Evolutionary conservation across 2,113 vertebrate species (phyloP).

Genomic region (Agapornis roseicollis): DNA sequence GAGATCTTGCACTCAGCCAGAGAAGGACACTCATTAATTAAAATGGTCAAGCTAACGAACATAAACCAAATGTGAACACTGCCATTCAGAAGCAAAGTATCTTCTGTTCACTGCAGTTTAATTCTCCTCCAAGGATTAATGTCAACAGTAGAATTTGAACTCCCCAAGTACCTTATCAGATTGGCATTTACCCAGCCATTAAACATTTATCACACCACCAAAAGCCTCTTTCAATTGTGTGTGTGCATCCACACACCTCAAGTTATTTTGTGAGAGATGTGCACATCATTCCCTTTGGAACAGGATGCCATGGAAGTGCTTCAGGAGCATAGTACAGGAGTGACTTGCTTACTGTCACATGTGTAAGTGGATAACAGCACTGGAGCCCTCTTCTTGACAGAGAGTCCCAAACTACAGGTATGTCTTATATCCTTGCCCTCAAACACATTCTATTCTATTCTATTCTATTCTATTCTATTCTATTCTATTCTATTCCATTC

Average conservation of each 20-base stretch:
- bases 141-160: background rate
- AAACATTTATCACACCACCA: background rate
- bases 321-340: rapidly evolving
- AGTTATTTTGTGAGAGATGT: background rate
- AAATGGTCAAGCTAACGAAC: background rate
- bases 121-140: background rate
- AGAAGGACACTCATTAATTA: background rate
- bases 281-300: background rate
- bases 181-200: background rate
- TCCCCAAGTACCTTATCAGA: background rate
- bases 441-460: background rate
- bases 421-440: background rate
- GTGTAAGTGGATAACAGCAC: background rate
- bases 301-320: background rate
- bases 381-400: background rate
- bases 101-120: background rate
- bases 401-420: background rate
- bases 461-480: too few relatives aligned
- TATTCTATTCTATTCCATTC: too few relatives aligned
- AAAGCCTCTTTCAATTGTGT: background rate
- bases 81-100: background rate
- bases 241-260: background rate
- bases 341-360: background rate
- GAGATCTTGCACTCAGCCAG: background rate
- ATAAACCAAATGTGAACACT: background rate